Evolutionary conservation across 2,113 vertebrate genomes (phyloP).

Genomic region (Lota lota): DNA sequence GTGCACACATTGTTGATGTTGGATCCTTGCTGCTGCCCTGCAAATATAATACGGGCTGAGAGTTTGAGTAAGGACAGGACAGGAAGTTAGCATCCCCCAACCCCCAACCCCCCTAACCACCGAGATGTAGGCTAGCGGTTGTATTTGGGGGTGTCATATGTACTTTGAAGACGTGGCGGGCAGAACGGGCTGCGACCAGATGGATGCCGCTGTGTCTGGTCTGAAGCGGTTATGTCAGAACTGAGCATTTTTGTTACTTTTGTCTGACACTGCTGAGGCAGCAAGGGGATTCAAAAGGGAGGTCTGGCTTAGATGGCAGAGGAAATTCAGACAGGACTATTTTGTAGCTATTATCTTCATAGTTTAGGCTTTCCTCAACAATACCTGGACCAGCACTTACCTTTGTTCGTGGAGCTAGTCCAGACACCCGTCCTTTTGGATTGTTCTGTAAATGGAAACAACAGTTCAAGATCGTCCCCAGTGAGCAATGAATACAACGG

Average conservation of each 20-base stretch:
- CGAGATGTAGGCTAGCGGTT: background rate
- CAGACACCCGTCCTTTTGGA: slow-evolving; percentile 52
- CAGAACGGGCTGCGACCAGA: background rate
- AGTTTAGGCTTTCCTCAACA: background rate
- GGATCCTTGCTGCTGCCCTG: slow-evolving; percentile 68
- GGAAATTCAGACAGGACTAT: slow-evolving; percentile 13
- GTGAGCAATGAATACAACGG: background rate
- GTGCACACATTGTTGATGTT: slow-evolving; percentile 71
- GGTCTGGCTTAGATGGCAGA: slow-evolving; percentile 20
- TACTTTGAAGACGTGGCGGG: background rate
- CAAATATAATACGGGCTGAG: slow-evolving; percentile 23
- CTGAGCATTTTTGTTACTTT: slow-evolving; percentile 40
- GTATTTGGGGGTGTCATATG: slow-evolving; percentile 9
- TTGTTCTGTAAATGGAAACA: slow-evolving; percentile 52
- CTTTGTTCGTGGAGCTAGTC: slow-evolving; percentile 52
- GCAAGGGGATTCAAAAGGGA: slow-evolving; percentile 29
- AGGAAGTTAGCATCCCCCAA: background rate
- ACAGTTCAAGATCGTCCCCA: background rate
- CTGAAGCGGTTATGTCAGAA: slow-evolving; percentile 44
- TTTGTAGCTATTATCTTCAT: slow-evolving; percentile 1
- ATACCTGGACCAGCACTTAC: slow-evolving; percentile 29
- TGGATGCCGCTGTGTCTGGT: slow-evolving; percentile 3
- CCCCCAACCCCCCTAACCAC: too few relatives aligned
- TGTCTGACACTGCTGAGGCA: slow-evolving; percentile 52
- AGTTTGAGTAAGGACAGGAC: background rate